phyloP scores from a whole-genome alignment of 2,113 vertebrate genomes.

The Dasyprocta punctata region DNA sequence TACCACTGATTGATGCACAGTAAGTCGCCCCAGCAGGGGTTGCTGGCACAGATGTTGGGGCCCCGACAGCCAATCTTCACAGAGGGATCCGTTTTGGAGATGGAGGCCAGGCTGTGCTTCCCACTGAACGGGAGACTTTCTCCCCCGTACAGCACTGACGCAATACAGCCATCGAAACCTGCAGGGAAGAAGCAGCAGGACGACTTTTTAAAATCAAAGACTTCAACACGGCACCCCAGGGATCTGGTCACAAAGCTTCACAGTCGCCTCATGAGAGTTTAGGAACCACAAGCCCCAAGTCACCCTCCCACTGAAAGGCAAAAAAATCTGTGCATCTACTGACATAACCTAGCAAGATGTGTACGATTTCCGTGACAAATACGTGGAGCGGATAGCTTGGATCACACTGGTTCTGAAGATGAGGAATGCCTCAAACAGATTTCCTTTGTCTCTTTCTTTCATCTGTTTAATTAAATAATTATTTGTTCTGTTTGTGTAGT shows the following conservation, averaged over 20 bases:
- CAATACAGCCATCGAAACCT: constrained; percentile 97
- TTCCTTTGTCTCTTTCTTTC: neutral
- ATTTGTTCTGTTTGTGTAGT: neutral
- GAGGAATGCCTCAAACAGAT: neutral
- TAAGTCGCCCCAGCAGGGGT: constrained; percentile 94
- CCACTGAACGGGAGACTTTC: constrained; percentile 94
- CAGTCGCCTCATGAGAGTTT: neutral
- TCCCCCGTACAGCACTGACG: constrained; percentile 92
- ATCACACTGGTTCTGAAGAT: neutral
- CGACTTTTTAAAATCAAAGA: neutral
- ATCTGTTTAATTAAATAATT: no score
- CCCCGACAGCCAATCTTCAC: constrained; percentile 96
- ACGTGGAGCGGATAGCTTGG: fast-evolving
- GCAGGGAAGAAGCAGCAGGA: neutral
- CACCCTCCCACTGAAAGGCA: neutral
- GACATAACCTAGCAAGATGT: neutral
- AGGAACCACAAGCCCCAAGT: neutral
- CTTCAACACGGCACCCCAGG: neutral
- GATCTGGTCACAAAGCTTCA: neutral
- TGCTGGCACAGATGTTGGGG: constrained; percentile 95
- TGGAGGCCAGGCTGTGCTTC: constrained; percentile 90
- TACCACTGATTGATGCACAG: constrained; percentile 98
- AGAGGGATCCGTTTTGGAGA: constrained; percentile 91
- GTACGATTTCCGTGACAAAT: neutral
- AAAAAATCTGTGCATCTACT: neutral